Evolutionary conservation across 2,888 invertebrate species (phyloP).

Genomic region (Sinhomidia bicolor): DNA sequence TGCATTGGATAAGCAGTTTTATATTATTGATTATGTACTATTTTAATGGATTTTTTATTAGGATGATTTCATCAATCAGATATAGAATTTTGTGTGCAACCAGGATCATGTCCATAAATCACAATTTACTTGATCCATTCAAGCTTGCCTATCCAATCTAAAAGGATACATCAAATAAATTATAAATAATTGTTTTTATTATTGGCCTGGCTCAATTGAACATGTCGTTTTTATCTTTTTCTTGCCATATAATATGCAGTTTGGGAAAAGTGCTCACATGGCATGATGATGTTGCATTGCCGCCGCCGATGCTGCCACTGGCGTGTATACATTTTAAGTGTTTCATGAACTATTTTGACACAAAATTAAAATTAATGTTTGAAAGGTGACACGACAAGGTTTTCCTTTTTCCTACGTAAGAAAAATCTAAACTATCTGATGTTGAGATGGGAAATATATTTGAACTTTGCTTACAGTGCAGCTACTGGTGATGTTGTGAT

Average conservation of each 20-base stretch:
- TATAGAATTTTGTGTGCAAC: background rate
- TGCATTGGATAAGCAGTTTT: background rate
- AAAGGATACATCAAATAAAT: slow-evolving; percentile 9
- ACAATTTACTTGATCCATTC: slow-evolving; percentile 10
- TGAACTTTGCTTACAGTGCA: background rate
- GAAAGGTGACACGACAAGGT: slow-evolving; percentile 55
- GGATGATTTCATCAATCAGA: slow-evolving; percentile 8
- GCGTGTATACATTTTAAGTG: background rate
- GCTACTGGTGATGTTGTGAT: background rate
- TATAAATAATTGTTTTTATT: slow-evolving; percentile 29
- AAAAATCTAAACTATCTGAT: background rate
- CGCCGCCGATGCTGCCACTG: no score
- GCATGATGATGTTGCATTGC: no score
- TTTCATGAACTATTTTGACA: slow-evolving; percentile 53
- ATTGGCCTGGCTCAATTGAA: slow-evolving; percentile 9
- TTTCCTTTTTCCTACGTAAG: slow-evolving; percentile 5
- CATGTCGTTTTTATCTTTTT: slow-evolving; percentile 16
- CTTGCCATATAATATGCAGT: background rate
- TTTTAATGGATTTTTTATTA: background rate
- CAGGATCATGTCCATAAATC: slow-evolving; percentile 37
- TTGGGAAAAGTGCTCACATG: no score
- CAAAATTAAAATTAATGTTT: slow-evolving; percentile 54
- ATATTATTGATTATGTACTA: no score
- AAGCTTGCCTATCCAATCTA: background rate
- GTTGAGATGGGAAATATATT: slow-evolving; percentile 30